Evolutionary conservation across 1,140 invertebrate species (phyloP), one percentile per base, ranked within the genome.

Genomic region (Apolygus lucorum): DNA sequence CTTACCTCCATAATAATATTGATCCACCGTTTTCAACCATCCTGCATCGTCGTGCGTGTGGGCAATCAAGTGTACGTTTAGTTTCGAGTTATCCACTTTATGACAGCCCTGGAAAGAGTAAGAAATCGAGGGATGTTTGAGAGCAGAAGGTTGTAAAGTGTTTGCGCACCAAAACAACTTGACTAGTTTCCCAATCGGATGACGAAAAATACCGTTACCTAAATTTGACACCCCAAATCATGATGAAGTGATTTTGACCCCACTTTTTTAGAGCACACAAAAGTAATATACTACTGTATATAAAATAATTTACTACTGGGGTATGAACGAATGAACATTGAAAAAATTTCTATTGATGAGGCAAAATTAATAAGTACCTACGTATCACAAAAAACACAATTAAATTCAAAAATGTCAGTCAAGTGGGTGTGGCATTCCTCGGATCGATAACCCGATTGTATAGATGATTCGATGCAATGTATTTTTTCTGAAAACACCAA

Each of bases 11-110:
- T 86, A 89, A 75, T 86, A 93, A 78, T 93, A 93, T 77, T 93
- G 87, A 76, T 93, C 91, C 25, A 91, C 87, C 1, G 90, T 93
- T 80, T 92, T 91, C 27, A 92, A 79, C 91, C 91, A 93, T 1
- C 91, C 91, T 0, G 91, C 88, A 80, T 93, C 91, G 81, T 91
- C 88, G 77, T 93, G 91, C 1, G 84, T 84, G 73, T 87, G 86
- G 0, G 88, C 81, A 0, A 91, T 83, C 1, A 92, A 75, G 75
- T 92, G 90, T 0, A 92, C 86, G 77, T 91, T 91, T 1, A 92
- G 75, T 34, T 66, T 66, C 0, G 81, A 81, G 0, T 80, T 72
- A 67, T 86, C 81, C 0, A 78, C 72, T 68, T 78, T 72, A 1
- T 82, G 79, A 72, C 88, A 89, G 29, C 85, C 83, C 89, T 91